Conservation (phyloP, 2,113 vertebrate genomes). For the Pterocles gutturalis region DNA sequence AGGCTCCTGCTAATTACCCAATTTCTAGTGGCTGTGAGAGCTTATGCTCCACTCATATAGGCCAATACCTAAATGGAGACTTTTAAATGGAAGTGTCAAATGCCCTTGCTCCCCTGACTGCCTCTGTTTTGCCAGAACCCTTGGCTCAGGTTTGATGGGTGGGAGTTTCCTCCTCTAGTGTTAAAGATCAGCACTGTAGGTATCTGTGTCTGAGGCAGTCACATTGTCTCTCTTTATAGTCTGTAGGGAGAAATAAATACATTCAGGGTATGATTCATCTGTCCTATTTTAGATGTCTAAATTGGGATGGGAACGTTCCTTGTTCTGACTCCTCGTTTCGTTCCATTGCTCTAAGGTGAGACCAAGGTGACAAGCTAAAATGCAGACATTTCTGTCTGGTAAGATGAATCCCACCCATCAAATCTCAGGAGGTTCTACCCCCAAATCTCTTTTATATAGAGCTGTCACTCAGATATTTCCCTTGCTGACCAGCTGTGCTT, state of each 20-base stretch:
- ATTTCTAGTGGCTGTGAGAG: neutral
- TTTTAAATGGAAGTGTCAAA: neutral
- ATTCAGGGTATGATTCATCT: conserved; percentile 46
- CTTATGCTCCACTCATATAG: neutral
- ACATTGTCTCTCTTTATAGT: neutral
- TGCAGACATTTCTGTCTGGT: neutral
- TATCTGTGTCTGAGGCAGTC: neutral
- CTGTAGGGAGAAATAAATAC: conserved; percentile 19
- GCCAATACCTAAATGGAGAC: neutral
- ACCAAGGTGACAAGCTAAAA: conserved; percentile 10
- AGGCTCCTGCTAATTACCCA: neutral
- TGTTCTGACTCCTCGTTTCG: conserved; percentile 17
- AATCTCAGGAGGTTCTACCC: neutral
- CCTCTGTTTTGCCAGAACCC: neutral
- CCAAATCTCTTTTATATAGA: neutral
- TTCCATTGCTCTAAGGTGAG: neutral
- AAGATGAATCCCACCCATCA: neutral
- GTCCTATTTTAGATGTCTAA: conserved; percentile 57
- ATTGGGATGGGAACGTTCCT: conserved; percentile 6
- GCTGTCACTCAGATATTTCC: neutral
- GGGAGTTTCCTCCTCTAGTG: neutral
- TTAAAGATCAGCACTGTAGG: neutral
- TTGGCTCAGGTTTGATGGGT: neutral
- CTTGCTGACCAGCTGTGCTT: neutral
- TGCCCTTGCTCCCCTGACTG: neutral